Base-by-base conservation (phyloP, 2,888 invertebrate genomes). In the Drosophila barbarae region DNA sequence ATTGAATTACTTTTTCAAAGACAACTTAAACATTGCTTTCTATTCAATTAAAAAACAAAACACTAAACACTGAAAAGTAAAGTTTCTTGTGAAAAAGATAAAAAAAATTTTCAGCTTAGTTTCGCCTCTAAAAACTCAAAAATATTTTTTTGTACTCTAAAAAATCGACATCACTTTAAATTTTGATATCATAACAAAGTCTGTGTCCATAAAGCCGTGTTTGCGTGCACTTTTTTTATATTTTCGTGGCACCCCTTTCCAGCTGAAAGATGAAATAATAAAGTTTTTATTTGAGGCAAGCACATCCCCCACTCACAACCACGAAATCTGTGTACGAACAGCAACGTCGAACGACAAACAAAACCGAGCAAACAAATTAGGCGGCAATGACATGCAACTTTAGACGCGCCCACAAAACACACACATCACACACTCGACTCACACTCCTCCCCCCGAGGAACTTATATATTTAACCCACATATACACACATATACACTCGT, bases 381-480 rank as follows among this genome's bases (percentile, higher is more conserved):
- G 74, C 84, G 71, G 72, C 81, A 80, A 80, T 80, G 79, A 80
- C 84, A 80, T 80, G 84, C 79, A 83, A 83, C 64, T 80, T 80
- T 83, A 69, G 72, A 68, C 68, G 67, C 71, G 58, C 65, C 72
- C 65, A 65, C 51, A 56, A 66, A 52, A 60, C 58, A 50, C 38
- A 65, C 63, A 30, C 30, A 39, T 12, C 30, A 63, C 47, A 38
- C 57, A 38, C 47, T 47, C 50, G 30, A 46, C 58, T 18, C 50
- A 47, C 49, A 36, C 51, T n/a, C 42, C 13, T 18, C 18, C 32
- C 42, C 42, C 42, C 15, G 30, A 46, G 46, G 9, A 47, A 21
- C 46, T 47, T 32, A 32, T 32, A 36, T 23, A 44, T 50, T 53
- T 52, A 67, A 65, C 63, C 42, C 47, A 51, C 9, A 39, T 9